Conservation (phyloP, 2,797 vertebrate species). For the Denticeps clupeoides region DNA sequence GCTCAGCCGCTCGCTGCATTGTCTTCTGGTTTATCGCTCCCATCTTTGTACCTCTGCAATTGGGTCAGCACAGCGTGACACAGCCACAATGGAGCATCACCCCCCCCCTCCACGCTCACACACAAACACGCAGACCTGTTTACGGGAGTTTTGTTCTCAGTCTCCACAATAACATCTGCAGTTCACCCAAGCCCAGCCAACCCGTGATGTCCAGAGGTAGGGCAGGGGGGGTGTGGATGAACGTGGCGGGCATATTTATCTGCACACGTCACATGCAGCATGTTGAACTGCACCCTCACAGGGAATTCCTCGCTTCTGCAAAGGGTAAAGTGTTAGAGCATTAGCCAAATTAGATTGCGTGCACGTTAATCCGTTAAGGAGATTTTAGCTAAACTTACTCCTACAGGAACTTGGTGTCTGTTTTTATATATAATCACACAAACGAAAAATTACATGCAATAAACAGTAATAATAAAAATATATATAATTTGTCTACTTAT, state of each 20-base stretch:
- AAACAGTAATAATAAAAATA: not conserved
- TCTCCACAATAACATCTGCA: not conserved
- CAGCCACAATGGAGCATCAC: conserved; percentile 18
- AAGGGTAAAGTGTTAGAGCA: no score
- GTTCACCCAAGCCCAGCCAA: not conserved
- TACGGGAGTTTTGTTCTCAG: conserved; percentile 1
- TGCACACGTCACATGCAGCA: not conserved
- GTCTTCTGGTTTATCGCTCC: conserved; percentile 3
- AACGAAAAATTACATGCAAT: no score
- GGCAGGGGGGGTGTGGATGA: not conserved
- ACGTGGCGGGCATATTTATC: not conserved
- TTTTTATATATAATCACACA: no score
- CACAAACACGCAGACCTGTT: conserved; percentile 13
- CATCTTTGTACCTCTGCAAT: conserved; percentile 7
- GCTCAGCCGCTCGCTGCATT: not conserved
- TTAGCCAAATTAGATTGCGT: no score
- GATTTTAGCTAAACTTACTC: no score
- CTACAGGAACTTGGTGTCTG: no score
- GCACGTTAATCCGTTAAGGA: not conserved
- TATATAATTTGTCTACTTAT: not conserved
- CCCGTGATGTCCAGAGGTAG: not conserved
- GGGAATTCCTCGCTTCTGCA: no score
- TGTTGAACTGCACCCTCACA: no score
- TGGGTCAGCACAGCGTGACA: conserved; percentile 8
- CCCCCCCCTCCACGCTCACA: not conserved